phyloP scores from a whole-genome alignment of 1,140 invertebrate genomes.

The Psilanteris sp. region DNA sequence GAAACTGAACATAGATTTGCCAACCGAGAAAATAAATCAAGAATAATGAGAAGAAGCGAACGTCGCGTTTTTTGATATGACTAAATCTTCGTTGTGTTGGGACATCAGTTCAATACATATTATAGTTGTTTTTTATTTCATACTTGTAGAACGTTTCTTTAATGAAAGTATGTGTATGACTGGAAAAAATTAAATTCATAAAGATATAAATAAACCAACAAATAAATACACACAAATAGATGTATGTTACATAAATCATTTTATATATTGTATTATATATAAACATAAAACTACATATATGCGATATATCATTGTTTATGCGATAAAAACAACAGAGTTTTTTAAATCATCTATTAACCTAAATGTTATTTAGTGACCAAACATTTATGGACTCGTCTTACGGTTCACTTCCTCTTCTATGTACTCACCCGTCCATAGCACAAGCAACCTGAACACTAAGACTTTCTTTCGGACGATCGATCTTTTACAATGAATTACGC shows the following conservation, averaged over 20 bases:
- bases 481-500: slow-evolving; percentile 38
- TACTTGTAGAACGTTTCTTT: slow-evolving; percentile 2
- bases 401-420: slow-evolving; percentile 60
- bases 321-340: slow-evolving; percentile 32
- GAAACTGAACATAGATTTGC: slow-evolving; percentile 64
- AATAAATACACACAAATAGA: too few relatives aligned
- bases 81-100: slow-evolving; percentile 19
- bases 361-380: slow-evolving; percentile 29
- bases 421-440: slow-evolving; percentile 75
- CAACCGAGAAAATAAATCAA: slow-evolving; percentile 37
- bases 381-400: slow-evolving; percentile 19
- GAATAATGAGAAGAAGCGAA: slow-evolving; percentile 19
- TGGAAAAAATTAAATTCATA: neutral
- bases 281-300: slow-evolving; percentile 43
- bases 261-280: slow-evolving; percentile 58
- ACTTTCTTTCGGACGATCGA: slow-evolving; percentile 26
- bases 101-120: slow-evolving; percentile 33
- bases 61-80: slow-evolving; percentile 23
- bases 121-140: too few relatives aligned
- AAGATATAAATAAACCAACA: too few relatives aligned
- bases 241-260: slow-evolving; percentile 54
- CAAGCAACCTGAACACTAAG: slow-evolving; percentile 65
- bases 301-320: slow-evolving; percentile 34
- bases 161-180: slow-evolving; percentile 16
- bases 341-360: slow-evolving; percentile 33